Base-by-base conservation (phyloP, 2,888 invertebrate species). In the Drosophila affinis region DNA sequence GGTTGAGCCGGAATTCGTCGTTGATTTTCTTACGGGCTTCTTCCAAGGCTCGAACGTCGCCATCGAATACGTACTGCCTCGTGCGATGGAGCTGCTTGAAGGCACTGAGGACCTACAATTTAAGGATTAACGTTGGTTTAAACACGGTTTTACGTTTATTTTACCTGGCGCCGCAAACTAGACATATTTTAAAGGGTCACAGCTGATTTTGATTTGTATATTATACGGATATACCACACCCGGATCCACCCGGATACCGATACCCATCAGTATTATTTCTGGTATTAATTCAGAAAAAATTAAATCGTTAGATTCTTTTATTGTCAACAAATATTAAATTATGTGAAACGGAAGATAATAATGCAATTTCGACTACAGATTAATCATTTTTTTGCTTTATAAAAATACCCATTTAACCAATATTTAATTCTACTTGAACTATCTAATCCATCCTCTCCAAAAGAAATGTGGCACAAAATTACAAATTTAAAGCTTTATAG, bases 1-100 rank as follows among this genome's bases (percentile, higher is more conserved):
- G 95, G 89, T 96, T 94, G 90, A 95, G 95, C 75, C 91, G 93
- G 91, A 94, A 97, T 87, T 95, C 95, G 56, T 95, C 94, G 91
- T 97, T 97, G 69, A 97, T 96, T 93, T 94, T 95, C n/a, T 92
- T 79, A 82, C 96, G 93, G 2, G 94, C 94, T 75, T 94, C 95
- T 70, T 89, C 85, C 48, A 96, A 91, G 0, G 96, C 95, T 69
- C 88, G 90, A 14, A 92, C 83, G 90, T 97, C 97, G 14, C 94
- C 95, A 60, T 93, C 89, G 91, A 97, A 97, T 18, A 95, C 94
- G 69, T 91, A 92, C 78, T 94, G 90, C 61, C 96, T 93, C 0
- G 96, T 94, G 79, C 94, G 93, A 87, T 97, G 97, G 9, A 97
- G 92, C 63, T 93, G 93, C 91, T 96, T 97, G 78, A 96, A 97